phyloP scores from a whole-genome alignment of 1,140 invertebrate species.

The Pseudoatta argentina region DNA sequence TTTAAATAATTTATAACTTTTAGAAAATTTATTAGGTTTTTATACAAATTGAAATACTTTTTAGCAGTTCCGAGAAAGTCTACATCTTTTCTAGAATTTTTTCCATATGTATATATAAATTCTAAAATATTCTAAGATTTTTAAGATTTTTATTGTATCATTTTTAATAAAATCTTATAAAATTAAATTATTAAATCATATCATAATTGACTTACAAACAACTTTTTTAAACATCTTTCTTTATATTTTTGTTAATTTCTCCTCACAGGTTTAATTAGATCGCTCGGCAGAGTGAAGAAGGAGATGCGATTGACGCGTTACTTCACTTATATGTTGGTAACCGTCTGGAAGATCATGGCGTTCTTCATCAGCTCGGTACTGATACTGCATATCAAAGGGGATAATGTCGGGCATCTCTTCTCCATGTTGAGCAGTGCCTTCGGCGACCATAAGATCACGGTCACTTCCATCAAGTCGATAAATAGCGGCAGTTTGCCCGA shows the following conservation, averaged over 20 bases:
- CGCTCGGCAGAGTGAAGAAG: constrained; percentile 93
- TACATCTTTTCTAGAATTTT: no score
- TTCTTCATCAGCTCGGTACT: constrained; percentile 92
- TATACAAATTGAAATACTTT: no score
- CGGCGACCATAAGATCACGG: constrained; percentile 91
- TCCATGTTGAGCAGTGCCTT: constrained; percentile 92
- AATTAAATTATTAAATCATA: not conserved
- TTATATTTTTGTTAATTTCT: constrained; percentile 48
- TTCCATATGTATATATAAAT: no score
- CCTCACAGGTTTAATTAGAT: constrained; percentile 91
- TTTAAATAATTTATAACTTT: no score
- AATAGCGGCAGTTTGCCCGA: constrained; percentile 89
- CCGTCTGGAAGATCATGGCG: constrained; percentile 94
- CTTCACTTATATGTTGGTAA: constrained; percentile 95
- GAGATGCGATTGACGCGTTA: constrained; percentile 93
- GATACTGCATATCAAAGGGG: constrained; percentile 91
- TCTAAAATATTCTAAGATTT: no score
- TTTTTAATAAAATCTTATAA: not conserved
- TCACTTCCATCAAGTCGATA: constrained; percentile 82
- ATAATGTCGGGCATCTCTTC: constrained; percentile 93
- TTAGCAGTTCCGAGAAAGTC: no score
- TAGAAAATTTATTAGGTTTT: no score
- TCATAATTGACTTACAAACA: not conserved
- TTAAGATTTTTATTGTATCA: no score
- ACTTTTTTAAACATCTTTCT: constrained; percentile 12